A percentile compares a stretch with the other conserved stretches of the same genome.
These are phyloP conservation scores for Oreochromis mossambicus DNA, from an alignment of 2,797 vertebrate species.

Conservation along the genomic window DNA sequence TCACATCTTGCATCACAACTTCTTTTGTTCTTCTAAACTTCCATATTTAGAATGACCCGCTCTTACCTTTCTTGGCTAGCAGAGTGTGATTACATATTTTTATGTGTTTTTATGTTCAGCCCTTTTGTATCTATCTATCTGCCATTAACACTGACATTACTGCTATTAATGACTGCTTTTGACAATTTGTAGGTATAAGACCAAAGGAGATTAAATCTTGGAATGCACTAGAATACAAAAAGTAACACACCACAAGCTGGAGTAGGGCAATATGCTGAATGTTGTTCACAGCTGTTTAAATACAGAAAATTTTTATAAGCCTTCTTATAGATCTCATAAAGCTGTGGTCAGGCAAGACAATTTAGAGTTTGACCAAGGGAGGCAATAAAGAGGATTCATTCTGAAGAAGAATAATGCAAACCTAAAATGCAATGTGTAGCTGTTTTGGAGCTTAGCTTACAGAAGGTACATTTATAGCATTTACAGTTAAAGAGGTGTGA, in stretches of 20 bases:
- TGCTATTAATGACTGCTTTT: not conserved
- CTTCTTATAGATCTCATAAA: conserved; percentile 5
- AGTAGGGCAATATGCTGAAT: not conserved
- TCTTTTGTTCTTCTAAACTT: not conserved
- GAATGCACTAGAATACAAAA: not conserved
- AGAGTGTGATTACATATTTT: not conserved
- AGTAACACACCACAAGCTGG: not conserved
- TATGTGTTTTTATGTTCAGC: not conserved
- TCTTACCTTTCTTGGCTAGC: not conserved
- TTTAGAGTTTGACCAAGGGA: conserved; percentile 22
- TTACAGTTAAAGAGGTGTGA: not conserved
- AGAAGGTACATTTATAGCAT: not conserved
- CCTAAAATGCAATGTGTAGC: not conserved
- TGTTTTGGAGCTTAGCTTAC: not conserved
- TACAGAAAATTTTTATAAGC: conserved; percentile 29
- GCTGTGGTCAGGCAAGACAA: conserved; percentile 7
- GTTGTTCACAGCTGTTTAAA: not conserved
- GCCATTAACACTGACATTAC: not conserved
- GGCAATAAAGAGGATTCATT: conserved; percentile 4
- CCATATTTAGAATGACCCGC: not conserved
- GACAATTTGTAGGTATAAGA: conserved; percentile 25
- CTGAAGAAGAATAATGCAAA: not conserved
- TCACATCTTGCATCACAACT: not conserved
- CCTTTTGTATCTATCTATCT: not conserved
- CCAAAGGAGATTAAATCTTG: not conserved